phyloP scores from a whole-genome alignment of 2,888 invertebrate genomes.

The Acleris literana region DNA sequence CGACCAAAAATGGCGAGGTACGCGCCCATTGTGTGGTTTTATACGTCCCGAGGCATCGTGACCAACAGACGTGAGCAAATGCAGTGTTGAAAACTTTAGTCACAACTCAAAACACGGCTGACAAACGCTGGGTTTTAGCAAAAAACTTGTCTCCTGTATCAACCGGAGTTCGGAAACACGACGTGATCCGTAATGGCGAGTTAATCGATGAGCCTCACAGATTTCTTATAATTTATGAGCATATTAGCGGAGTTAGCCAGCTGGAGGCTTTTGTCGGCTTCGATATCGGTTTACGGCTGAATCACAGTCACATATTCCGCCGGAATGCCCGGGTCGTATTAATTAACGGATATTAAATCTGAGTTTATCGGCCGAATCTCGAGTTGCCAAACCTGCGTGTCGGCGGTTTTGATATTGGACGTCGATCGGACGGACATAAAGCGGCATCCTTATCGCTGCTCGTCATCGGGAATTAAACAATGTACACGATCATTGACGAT shows the following conservation, averaged over 20 bases:
- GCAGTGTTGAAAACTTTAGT: conserved; percentile 46
- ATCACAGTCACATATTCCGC: conserved; percentile 75
- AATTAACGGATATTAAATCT: conserved; percentile 83
- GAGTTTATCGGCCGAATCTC: conserved; percentile 80
- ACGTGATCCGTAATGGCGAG: conserved; percentile 44
- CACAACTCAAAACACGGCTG: conserved; percentile 39
- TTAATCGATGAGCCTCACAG: conserved; percentile 69
- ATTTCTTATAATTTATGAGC: conserved; percentile 82
- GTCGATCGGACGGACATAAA: conserved; percentile 62
- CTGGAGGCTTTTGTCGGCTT: conserved; percentile 74
- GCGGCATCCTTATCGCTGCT: conserved; percentile 69
- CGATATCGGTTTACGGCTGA: conserved; percentile 73
- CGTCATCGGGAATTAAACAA: conserved; percentile 80
- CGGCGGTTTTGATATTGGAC: conserved; percentile 71
- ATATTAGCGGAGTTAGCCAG: conserved; percentile 78
- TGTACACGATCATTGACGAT: conserved; percentile 76
- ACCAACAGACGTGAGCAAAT: conserved; percentile 65
- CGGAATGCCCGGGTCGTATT: conserved; percentile 79
- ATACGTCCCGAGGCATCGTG: conserved; percentile 46
- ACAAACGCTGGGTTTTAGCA: conserved; percentile 40
- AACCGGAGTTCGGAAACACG: conserved; percentile 25
- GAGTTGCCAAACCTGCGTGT: conserved; percentile 78
- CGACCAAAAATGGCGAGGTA: conserved; percentile 63
- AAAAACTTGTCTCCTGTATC: conserved; percentile 36
- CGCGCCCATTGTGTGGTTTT: conserved; percentile 66